Conservation (phyloP, 2,888 invertebrate genomes). For the Laspeyria flexula region DNA sequence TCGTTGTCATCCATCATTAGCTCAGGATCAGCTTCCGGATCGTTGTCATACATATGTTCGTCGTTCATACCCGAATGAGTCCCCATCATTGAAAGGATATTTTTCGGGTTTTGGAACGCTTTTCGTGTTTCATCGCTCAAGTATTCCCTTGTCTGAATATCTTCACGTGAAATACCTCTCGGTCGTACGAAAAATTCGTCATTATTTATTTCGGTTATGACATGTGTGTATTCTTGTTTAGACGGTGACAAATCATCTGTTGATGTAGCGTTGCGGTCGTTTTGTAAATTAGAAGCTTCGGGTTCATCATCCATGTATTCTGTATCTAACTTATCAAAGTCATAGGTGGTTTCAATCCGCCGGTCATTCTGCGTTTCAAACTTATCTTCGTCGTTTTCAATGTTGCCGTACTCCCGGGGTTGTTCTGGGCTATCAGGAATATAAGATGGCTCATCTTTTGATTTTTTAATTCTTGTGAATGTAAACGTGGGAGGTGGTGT, state of each 20-base stretch:
- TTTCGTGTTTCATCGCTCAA: slow-evolving; percentile 92
- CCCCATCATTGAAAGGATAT: slow-evolving; percentile 88
- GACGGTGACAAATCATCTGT: slow-evolving; percentile 70
- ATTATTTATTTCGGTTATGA: slow-evolving; percentile 94
- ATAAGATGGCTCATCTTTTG: slow-evolving; percentile 77
- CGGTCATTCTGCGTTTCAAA: slow-evolving; percentile 72
- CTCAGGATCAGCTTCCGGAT: slow-evolving; percentile 73
- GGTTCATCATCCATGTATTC: slow-evolving; percentile 84
- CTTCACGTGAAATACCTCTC: slow-evolving; percentile 93
- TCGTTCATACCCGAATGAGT: slow-evolving; percentile 62
- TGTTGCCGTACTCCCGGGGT: slow-evolving; percentile 80
- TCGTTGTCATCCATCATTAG: slow-evolving; percentile 71
- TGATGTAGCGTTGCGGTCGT: slow-evolving; percentile 58
- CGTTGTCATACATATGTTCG: slow-evolving; percentile 70
- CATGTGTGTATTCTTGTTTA: slow-evolving; percentile 82
- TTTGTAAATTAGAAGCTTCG: slow-evolving; percentile 51
- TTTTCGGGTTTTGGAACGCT: slow-evolving; percentile 89
- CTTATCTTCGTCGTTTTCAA: slow-evolving; percentile 62
- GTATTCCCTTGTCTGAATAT: slow-evolving; percentile 92
- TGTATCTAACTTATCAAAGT: slow-evolving; percentile 85
- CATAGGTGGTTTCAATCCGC: slow-evolving; percentile 72
- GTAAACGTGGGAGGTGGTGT: slow-evolving; percentile 88
- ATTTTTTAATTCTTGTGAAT: slow-evolving; percentile 88
- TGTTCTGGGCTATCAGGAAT: slow-evolving; percentile 73
- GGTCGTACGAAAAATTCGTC: slow-evolving; percentile 95